Evolutionary conservation across 2,113 vertebrate species (phyloP), one percentile per base, ranked within the genome.

Genomic region (Myxocyprinus asiaticus): DNA sequence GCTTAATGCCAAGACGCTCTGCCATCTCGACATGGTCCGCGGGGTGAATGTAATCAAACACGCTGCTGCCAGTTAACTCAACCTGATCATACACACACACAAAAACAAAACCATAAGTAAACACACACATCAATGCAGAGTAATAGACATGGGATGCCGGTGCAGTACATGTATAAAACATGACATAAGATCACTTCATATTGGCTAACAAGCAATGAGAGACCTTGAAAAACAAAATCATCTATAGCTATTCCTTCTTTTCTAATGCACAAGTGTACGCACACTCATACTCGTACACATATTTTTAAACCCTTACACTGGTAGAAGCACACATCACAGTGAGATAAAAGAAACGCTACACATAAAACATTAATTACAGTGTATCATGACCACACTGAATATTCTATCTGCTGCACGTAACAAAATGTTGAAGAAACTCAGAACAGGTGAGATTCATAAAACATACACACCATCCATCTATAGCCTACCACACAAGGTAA

Each of bases 1-100:
- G 86, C 73, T 89, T 90, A 85, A 97, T 92, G 15, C 95, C 95
- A 78, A 97, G 90, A 48, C 94, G 91, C 77, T 96, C 95, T 0
- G 95, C 93, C 87, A 96, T 95, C 86, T 97, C 95, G 0, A 95
- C 92, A 73, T 96, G 95, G 87, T 97, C 95, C 4, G 95, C 95
- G 0, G 95, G 95, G 82, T 97, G 95, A 87, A 96, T 93, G 88
- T 97, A 97, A 88, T 96, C 95, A 15, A 96, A 97, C 85, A 96
- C 92, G 6, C 95, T 97, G 90, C 95, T 96, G 85, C 95, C 95
- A 0, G 95, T 96, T 86, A 97, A 88, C 90, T 97, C 95, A 92
- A 96, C 95, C 95, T 97, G 86, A 33, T 33, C 22, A 33, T n/a
- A n/a, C 22, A 33, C 75, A 63, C 11, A 75, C 22, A 51, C 22